phyloP scores from a whole-genome alignment of 2,888 invertebrate species.

The Agapostemon virescens region DNA sequence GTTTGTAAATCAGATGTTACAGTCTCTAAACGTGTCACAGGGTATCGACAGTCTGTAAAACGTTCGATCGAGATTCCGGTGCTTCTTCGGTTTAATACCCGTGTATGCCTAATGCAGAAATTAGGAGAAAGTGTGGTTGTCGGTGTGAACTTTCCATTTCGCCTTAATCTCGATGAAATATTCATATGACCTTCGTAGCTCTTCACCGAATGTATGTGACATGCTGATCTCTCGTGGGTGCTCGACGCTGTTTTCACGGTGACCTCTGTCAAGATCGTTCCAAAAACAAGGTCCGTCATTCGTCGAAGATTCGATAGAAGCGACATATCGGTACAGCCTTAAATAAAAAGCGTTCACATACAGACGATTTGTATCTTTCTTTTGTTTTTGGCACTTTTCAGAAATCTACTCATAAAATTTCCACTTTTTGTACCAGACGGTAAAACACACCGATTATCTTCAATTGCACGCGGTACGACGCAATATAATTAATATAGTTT shows the following conservation, averaged over 20 bases:
- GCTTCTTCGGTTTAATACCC: conserved; percentile 23
- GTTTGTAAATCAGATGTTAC: conserved; percentile 20
- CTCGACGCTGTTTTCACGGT: conserved; percentile 12
- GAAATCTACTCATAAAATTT: conserved; percentile 41
- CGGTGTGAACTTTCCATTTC: conserved; percentile 26
- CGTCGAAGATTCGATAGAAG: conserved; percentile 3
- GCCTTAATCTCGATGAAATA: conserved; percentile 36
- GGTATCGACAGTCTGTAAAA: conserved; percentile 31
- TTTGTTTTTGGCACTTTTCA: conserved; percentile 52
- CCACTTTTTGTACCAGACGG: conserved; percentile 24
- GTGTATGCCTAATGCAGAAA: conserved; percentile 28
- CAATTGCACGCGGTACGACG: conserved; percentile 37
- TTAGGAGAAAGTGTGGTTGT: conserved; percentile 8
- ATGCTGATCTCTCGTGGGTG: conserved; percentile 20
- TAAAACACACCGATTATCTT: conserved; percentile 43
- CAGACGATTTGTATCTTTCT: conserved; percentile 12
- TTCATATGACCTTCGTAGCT: conserved; percentile 50
- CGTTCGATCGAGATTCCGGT: conserved; percentile 28
- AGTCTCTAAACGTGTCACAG: conserved; percentile 23
- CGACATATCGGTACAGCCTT: background rate
- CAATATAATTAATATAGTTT: conserved; percentile 33
- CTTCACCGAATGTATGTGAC: conserved; percentile 46
- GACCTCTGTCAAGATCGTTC: background rate
- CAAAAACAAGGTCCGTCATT: background rate
- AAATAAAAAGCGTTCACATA: conserved; percentile 43